Percentiles rank a stretch among this genome's conserved stretches.
These are phyloP conservation scores for Percopsis omiscomaycus DNA, from an alignment of 2,797 vertebrate genomes.

Conservation along the genomic window DNA sequence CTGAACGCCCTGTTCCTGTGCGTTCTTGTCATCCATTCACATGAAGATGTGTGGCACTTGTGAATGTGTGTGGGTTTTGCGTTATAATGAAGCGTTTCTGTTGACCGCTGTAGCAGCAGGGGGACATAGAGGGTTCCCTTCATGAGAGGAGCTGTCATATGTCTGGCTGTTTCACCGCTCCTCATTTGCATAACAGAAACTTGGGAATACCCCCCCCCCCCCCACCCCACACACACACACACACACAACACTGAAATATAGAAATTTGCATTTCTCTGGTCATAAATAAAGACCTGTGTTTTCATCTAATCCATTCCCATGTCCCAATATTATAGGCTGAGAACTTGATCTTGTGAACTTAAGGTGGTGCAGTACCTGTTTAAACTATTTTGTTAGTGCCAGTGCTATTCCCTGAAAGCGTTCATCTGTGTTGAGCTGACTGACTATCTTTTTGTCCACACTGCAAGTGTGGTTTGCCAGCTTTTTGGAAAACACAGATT, in stretches of 20 bases:
- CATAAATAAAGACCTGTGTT: too few relatives aligned
- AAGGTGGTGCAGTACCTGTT: too few relatives aligned
- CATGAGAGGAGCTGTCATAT: slow-evolving; percentile 43
- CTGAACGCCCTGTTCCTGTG: slow-evolving; percentile 12
- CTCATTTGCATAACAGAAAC: slow-evolving; percentile 69
- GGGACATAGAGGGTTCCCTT: slow-evolving; percentile 22
- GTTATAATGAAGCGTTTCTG: slow-evolving; percentile 15
- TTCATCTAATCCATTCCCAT: too few relatives aligned
- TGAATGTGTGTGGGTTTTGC: slow-evolving; percentile 6
- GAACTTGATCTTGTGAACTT: too few relatives aligned
- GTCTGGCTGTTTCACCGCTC: slow-evolving; percentile 41
- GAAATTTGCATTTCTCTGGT: too few relatives aligned
- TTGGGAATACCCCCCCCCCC: slow-evolving; percentile 46
- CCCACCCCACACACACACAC: too few relatives aligned
- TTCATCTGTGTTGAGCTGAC: slow-evolving; percentile 3
- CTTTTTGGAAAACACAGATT: slow-evolving; percentile 22
- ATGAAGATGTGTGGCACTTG: slow-evolving; percentile 13
- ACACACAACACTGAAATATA: too few relatives aligned
- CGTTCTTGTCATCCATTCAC: neutral
- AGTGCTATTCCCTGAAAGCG: too few relatives aligned
- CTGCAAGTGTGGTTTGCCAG: slow-evolving; percentile 23
- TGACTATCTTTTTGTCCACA: slow-evolving; percentile 20
- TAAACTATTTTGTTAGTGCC: too few relatives aligned
- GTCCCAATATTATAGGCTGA: too few relatives aligned
- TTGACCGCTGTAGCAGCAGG: slow-evolving; percentile 17